Conservation (phyloP, 2,888 invertebrate genomes). For the Tenthredo distinguenda region DNA sequence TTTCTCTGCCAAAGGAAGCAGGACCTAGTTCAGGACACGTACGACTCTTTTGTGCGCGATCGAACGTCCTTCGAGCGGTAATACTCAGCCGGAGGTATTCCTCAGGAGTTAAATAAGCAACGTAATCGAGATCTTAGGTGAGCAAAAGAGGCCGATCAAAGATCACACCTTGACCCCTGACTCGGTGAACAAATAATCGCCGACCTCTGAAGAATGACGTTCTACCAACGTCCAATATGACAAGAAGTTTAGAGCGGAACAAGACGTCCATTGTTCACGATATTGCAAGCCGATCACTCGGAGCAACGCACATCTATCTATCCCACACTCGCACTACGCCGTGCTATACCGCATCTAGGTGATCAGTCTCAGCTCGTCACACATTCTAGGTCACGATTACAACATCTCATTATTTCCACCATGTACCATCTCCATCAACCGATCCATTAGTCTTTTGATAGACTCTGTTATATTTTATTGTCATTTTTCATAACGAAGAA, state of each 20-base stretch:
- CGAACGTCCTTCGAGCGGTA: constrained; percentile 21
- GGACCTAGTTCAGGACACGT: constrained; percentile 25
- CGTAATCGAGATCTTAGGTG: constrained; percentile 30
- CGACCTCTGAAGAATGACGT: constrained; percentile 20
- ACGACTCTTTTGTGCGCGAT: background rate
- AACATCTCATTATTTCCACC: constrained; percentile 32
- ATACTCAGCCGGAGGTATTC: background rate
- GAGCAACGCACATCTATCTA: background rate
- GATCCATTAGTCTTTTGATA: background rate
- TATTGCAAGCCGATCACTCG: constrained; percentile 15
- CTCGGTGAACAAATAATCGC: constrained; percentile 27
- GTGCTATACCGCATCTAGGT: background rate
- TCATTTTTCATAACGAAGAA: background rate
- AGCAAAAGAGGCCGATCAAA: constrained; percentile 44
- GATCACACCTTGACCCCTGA: constrained; percentile 46
- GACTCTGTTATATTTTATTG: background rate
- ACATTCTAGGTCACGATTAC: constrained; percentile 50
- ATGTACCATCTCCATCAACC: constrained; percentile 25
- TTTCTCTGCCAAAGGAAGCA: background rate
- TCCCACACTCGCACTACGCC: background rate
- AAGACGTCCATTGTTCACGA: constrained; percentile 42
- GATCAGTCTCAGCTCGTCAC: constrained; percentile 28
- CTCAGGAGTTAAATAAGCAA: background rate
- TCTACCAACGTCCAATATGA: constrained; percentile 22
- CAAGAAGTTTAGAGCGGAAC: constrained; percentile 27